Evolutionary conservation across 1,140 invertebrate species (phyloP).

Genomic region (Gyrodactylus bullatarudis): DNA sequence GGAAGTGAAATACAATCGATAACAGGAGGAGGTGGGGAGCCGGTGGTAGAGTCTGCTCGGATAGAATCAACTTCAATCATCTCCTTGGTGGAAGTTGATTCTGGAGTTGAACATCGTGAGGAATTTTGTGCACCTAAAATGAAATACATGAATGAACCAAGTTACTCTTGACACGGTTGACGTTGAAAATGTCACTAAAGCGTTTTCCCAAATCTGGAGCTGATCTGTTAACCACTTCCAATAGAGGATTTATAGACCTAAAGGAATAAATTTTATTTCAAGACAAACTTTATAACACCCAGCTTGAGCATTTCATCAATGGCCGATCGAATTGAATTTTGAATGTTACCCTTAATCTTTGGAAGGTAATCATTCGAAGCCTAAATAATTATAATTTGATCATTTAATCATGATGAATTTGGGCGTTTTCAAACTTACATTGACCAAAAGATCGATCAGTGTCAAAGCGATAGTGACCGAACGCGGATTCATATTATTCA

Average conservation of each 20-base stretch:
- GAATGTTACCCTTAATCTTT: not conserved
- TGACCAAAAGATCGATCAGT: conserved; percentile 1
- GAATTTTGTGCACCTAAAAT: too few relatives aligned
- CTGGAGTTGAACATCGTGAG: too few relatives aligned
- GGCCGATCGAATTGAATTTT: not conserved
- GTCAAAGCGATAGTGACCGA: conserved; percentile 1
- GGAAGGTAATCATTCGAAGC: not conserved
- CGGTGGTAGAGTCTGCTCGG: too few relatives aligned
- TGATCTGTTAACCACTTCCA: not conserved
- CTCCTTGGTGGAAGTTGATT: too few relatives aligned
- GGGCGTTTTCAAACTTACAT: not conserved
- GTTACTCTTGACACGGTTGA: too few relatives aligned
- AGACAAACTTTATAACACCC: not conserved
- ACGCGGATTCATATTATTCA: not conserved
- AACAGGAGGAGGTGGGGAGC: too few relatives aligned
- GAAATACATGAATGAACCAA: too few relatives aligned
- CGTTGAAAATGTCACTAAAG: not conserved
- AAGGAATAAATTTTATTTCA: not conserved
- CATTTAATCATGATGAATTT: not conserved
- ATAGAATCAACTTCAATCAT: too few relatives aligned
- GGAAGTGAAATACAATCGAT: too few relatives aligned
- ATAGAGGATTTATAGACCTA: not conserved
- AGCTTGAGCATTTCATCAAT: not conserved
- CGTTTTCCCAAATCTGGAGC: not conserved
- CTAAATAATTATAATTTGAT: not conserved